Evolutionary conservation across 2,888 invertebrate species (phyloP).

Genomic region (Drosophila yooni): DNA sequence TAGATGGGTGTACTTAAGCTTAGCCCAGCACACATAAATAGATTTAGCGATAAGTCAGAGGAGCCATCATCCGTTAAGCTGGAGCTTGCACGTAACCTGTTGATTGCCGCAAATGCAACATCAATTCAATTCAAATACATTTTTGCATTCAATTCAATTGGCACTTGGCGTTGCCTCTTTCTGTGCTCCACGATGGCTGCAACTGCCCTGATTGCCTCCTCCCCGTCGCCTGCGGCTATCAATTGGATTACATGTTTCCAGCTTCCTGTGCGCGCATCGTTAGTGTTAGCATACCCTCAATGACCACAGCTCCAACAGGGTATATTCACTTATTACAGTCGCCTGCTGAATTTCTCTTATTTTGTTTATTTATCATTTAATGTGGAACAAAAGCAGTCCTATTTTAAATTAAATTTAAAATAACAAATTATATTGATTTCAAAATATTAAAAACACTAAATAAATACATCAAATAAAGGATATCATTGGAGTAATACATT

Average conservation of each 20-base stretch:
- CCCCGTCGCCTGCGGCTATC: constrained; percentile 59
- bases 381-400: background rate
- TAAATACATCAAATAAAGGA: too few species aligned
- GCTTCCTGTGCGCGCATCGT: constrained; percentile 72
- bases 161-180: constrained; percentile 29
- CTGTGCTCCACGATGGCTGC: constrained; percentile 15
- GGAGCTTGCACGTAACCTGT: constrained; percentile 54
- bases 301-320: background rate
- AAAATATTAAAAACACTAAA: too few species aligned
- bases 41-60: constrained; percentile 6
- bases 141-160: constrained; percentile 71
- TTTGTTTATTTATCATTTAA: background rate
- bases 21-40: constrained; percentile 6
- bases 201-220: constrained; percentile 19
- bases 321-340: constrained; percentile 5
- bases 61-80: background rate
- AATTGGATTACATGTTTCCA: constrained; percentile 75
- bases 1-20: constrained; percentile 45
- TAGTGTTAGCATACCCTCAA: constrained; percentile 46
- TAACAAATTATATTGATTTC: too few species aligned
- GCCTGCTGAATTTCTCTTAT: background rate
- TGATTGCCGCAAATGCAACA: constrained; percentile 64
- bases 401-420: background rate
- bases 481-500: background rate
- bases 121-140: constrained; percentile 72